Evolutionary conservation across 1,140 invertebrate genomes (phyloP).

Genomic region (Euschistus heros): DNA sequence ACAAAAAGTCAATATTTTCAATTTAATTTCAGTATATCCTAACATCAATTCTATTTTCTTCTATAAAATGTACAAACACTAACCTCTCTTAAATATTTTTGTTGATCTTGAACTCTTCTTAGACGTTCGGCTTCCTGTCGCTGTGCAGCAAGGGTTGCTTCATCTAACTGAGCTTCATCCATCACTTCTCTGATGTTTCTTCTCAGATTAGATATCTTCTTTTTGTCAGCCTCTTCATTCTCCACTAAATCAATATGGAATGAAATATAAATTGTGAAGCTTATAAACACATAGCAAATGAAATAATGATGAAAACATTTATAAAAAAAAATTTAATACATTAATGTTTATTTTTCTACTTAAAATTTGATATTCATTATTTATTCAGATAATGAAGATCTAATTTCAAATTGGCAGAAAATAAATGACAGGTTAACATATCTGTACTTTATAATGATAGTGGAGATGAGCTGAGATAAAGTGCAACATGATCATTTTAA

Average conservation of each 20-base stretch:
- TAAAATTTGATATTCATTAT: no score
- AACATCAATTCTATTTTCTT: background rate
- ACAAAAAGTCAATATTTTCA: background rate
- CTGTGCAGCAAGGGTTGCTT: constrained; percentile 82
- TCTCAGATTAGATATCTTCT: constrained; percentile 56
- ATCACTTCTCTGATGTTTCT: constrained; percentile 84
- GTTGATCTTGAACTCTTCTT: constrained; percentile 70
- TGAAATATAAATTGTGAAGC: background rate
- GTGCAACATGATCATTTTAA: no score
- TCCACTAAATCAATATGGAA: background rate
- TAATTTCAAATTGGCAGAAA: no score
- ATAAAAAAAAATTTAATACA: no score
- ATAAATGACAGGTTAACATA: no score
- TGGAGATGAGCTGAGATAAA: no score
- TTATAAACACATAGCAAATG: no score
- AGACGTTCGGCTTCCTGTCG: constrained; percentile 82
- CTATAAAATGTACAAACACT: background rate
- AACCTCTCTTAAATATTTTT: constrained; percentile 61
- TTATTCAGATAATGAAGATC: no score
- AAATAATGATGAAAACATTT: no score
- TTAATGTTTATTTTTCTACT: no score
- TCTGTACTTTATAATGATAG: no score
- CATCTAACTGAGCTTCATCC: constrained; percentile 82
- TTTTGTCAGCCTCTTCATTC: constrained; percentile 33
- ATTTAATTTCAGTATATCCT: background rate